A percentile compares a stretch with the other conserved stretches of the same genome.
Conservation (phyloP, 1,140 invertebrate genomes). For the Homarus americanus region DNA sequence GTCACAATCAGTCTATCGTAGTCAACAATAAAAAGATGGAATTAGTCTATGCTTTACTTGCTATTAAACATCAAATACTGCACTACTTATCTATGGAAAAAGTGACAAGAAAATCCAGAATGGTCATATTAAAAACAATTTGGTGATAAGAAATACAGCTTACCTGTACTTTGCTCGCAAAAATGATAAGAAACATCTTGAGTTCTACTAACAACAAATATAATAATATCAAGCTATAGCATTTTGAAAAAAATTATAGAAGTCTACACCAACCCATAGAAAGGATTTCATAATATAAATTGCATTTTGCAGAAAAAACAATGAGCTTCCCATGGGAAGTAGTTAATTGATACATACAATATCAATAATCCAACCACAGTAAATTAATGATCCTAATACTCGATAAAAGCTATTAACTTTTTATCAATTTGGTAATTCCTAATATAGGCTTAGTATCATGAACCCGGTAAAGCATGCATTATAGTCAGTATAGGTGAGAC, state of each 20-base stretch:
- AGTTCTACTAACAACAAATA: slow-evolving; percentile 39
- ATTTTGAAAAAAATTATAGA: slow-evolving; percentile 47
- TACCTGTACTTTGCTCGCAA: not conserved
- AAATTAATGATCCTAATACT: slow-evolving; percentile 50
- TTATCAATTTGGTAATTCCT: slow-evolving; percentile 62
- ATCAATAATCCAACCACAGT: slow-evolving; percentile 49
- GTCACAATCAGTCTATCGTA: not conserved
- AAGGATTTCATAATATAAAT: slow-evolving; percentile 67
- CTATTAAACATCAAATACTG: not conserved
- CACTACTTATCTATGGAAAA: not conserved
- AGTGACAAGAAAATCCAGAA: slow-evolving; percentile 7
- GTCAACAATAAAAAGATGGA: not conserved
- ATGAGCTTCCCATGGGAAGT: slow-evolving; percentile 67
- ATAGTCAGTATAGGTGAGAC: not conserved
- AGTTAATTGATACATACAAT: slow-evolving; percentile 49
- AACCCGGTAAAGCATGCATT: slow-evolving; percentile 26
- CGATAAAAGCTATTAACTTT: slow-evolving; percentile 59
- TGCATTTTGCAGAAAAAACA: slow-evolving; percentile 64
- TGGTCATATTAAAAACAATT: not conserved
- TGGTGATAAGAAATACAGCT: not conserved
- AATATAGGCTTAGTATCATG: slow-evolving; percentile 66
- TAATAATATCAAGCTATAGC: slow-evolving; percentile 8
- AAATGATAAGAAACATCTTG: not conserved
- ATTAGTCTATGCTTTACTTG: not conserved
- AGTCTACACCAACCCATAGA: slow-evolving; percentile 65